These are phyloP conservation scores for Chauna torquata DNA, from an alignment of 2,113 vertebrate species.

Conservation along the genomic window DNA sequence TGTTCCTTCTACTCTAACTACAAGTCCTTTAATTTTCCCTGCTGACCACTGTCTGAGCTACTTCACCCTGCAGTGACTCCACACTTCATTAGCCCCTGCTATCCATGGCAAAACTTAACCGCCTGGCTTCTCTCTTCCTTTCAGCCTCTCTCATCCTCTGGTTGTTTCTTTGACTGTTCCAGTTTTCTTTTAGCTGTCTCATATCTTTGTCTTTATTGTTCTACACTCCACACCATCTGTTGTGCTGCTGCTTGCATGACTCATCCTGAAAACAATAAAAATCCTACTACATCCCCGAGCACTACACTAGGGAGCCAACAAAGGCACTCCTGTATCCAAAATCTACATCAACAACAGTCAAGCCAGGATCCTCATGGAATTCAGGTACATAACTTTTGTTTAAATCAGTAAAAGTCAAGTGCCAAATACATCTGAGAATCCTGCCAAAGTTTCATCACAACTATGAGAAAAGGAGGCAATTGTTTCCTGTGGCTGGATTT, in stretches of 20 bases:
- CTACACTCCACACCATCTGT: slow-evolving; percentile 19
- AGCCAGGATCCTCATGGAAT: slow-evolving; percentile 3
- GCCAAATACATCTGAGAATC: slow-evolving; percentile 18
- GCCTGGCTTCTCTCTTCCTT: neutral
- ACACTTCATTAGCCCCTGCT: slow-evolving; percentile 47
- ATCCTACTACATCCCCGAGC: slow-evolving; percentile 11
- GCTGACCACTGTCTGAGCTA: neutral
- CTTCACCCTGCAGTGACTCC: slow-evolving; percentile 44
- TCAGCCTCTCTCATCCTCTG: neutral
- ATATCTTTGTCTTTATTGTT: slow-evolving; percentile 29
- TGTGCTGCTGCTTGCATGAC: slow-evolving; percentile 51
- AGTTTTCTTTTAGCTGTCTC: slow-evolving; percentile 27
- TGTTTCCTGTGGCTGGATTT: slow-evolving; percentile 38
- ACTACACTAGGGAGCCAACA: neutral
- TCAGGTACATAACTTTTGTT: slow-evolving; percentile 41
- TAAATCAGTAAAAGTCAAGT: slow-evolving; percentile 30
- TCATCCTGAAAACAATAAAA: slow-evolving; percentile 52
- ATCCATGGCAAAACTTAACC: neutral
- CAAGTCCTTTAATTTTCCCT: neutral
- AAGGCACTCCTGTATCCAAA: slow-evolving; percentile 25
- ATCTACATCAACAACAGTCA: slow-evolving; percentile 27
- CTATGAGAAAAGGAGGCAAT: neutral
- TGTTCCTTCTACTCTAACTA: neutral
- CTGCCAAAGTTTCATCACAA: slow-evolving; percentile 32
- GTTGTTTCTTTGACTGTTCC: neutral